Evolutionary conservation across 2,888 invertebrate genomes (phyloP), one percentile per base, ranked within the genome.

Genomic region (Meganola albula): DNA sequence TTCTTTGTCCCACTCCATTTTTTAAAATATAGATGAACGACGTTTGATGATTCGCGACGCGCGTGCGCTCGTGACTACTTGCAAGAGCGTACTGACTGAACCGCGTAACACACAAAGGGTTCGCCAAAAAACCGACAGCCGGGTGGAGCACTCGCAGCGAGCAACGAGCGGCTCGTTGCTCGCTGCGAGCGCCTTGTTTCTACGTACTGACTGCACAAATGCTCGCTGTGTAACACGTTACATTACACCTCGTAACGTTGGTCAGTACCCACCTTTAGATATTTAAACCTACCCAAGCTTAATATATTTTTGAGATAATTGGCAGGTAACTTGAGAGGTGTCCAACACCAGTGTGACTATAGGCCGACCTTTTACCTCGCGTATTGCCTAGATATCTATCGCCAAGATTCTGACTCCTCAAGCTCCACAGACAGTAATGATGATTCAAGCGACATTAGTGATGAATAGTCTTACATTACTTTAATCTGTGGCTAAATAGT

Each of bases 1-100:
- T 40, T 45, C 41, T 43, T 37, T 47, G 14, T 41, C 10, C 40
- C 44, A 50, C 47, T 45, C 44, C 40, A 50, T 50, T 46, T 49
- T 22, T 29, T 33, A 37, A 44, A 40, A 20, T n/a, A n/a, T 20
- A 37, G 24, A 37, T 37, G 28, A 37, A 37, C 27, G 16, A 44
- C 34, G 40, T 31, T 28, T 33, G 36, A 36, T 31, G 7, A 39
- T 31, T 43, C 26, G 41, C 32, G 34, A 43, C 25, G 39, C 36
- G 25, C 37, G 36, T 40, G 41, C 36, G 34, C 31, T 41, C 34
- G 39, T 28, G 36, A 39, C 38, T 28, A 39, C 38, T 42, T 22
- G 46, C 40, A 27, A 31, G 23, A 27, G 37, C 40, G 34, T 39
- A 40, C 41, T 37, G 41, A 41, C 39, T 37, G 40, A 43, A 40